A percentile compares a stretch with the other conserved stretches of the same genome.
Conservation (phyloP, 2,113 vertebrate species). For the Psilopsiagon aymara region DNA sequence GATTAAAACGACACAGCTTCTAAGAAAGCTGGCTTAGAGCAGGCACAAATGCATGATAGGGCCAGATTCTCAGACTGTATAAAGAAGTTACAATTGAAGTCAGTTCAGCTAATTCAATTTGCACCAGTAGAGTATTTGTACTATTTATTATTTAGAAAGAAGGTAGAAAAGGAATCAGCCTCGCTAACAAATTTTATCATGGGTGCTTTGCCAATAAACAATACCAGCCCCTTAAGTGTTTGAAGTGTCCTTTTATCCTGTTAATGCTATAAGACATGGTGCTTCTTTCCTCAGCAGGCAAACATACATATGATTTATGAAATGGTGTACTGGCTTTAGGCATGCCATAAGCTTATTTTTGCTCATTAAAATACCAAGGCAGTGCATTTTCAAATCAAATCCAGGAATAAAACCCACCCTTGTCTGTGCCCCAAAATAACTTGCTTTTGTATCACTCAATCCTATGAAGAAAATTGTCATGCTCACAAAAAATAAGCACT, state of each 20-base stretch:
- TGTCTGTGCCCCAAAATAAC: not conserved
- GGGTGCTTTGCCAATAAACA: not conserved
- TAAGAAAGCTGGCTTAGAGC: not conserved
- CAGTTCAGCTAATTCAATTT: not conserved
- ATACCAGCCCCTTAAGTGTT: not conserved
- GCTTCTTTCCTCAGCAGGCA: slow-evolving; percentile 1
- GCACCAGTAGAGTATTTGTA: not conserved
- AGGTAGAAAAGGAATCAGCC: not conserved
- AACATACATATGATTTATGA: not conserved
- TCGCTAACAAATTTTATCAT: not conserved
- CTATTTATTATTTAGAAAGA: not conserved
- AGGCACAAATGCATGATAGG: not conserved
- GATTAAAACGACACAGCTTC: not conserved
- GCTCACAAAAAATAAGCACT: not conserved
- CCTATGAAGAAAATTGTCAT: not conserved
- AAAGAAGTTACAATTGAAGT: not conserved
- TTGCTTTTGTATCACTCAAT: not conserved
- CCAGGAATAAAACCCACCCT: not conserved
- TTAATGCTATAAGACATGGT: not conserved
- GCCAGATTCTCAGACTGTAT: not conserved
- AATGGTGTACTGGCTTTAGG: not conserved
- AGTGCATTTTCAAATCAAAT: not conserved
- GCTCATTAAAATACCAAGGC: slow-evolving; percentile 1
- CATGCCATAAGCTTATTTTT: not conserved
- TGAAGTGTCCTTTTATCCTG: slow-evolving; percentile 18